Evolutionary conservation across 1,140 invertebrate genomes (phyloP).

Genomic region (Scaptomyza montana): DNA sequence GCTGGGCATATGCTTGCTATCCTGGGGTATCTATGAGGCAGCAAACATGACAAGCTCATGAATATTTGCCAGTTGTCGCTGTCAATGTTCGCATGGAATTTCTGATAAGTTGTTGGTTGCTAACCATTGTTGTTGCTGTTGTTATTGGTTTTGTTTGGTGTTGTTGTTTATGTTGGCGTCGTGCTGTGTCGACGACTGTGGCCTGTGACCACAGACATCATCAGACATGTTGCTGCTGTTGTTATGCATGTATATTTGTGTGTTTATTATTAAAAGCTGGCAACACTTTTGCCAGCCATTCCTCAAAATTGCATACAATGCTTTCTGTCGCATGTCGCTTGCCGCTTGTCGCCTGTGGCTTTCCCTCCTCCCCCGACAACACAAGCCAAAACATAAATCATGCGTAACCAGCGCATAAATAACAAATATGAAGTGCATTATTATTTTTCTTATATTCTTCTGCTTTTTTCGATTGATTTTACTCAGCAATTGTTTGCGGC

Average conservation of each 20-base stretch:
- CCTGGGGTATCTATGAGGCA: constrained; percentile 34
- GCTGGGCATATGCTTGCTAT: constrained; percentile 4
- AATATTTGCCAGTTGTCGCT: constrained; percentile 54
- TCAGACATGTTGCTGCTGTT: constrained; percentile 24
- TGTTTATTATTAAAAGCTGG: constrained; percentile 37
- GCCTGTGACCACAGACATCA: constrained; percentile 22
- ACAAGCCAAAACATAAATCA: constrained; percentile 29
- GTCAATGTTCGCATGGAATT: constrained; percentile 44
- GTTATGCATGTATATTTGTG: not conserved
- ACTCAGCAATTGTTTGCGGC: constrained; percentile 32
- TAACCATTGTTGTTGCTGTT: constrained; percentile 11
- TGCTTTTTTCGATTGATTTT: constrained; percentile 1
- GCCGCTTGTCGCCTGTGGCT: constrained; percentile 2
- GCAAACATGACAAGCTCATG: constrained; percentile 53
- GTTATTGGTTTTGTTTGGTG: constrained; percentile 5
- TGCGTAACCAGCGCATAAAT: constrained; percentile 38
- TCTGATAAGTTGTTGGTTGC: constrained; percentile 37
- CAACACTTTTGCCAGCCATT: constrained; percentile 26
- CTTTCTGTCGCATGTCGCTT: not conserved
- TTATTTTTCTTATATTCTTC: constrained; percentile 6
- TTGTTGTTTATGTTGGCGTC: constrained; percentile 31
- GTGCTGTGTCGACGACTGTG: constrained; percentile 17
- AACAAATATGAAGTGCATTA: constrained; percentile 45
- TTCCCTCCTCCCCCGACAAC: not conserved
- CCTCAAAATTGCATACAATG: constrained; percentile 18